These are phyloP conservation scores for Ariolimax columbianus DNA, from an alignment of 2,888 invertebrate species.

Conservation along the genomic window DNA sequence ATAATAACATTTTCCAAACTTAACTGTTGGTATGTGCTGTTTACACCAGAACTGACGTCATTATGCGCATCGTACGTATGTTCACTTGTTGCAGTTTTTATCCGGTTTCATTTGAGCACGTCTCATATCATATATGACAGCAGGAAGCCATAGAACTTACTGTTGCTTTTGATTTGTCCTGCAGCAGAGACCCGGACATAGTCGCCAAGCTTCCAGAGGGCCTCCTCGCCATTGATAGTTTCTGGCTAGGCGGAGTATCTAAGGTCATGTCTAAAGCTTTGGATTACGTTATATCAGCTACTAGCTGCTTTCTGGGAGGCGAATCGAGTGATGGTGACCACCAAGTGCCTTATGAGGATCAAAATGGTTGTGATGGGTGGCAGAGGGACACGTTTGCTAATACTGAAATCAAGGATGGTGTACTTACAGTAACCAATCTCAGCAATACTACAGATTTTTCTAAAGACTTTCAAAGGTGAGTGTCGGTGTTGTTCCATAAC, in stretches of 20 bases:
- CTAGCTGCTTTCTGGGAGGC: neutral
- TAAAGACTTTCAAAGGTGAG: constrained; percentile 12
- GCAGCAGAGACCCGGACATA: constrained; percentile 43
- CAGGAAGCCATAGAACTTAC: no score
- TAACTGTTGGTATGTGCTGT: no score
- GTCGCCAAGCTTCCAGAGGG: constrained; percentile 56
- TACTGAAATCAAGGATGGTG: neutral
- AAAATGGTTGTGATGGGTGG: neutral
- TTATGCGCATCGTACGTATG: no score
- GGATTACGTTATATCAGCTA: constrained; percentile 33
- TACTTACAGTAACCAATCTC: neutral
- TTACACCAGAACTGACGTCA: no score
- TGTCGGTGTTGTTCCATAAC: no score
- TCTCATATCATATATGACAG: no score
- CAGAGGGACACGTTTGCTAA: neutral
- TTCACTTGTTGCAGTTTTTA: no score
- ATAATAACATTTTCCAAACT: no score
- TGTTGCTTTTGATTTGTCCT: no score
- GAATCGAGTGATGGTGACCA: neutral
- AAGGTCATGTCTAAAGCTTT: constrained; percentile 48
- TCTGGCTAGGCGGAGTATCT: constrained; percentile 50
- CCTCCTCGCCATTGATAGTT: constrained; percentile 61
- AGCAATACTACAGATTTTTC: constrained; percentile 9
- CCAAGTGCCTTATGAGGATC: constrained; percentile 22
- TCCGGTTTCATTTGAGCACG: no score